Evolutionary conservation across 2,888 invertebrate species (phyloP).

Genomic region (Erannis defoliaria): DNA sequence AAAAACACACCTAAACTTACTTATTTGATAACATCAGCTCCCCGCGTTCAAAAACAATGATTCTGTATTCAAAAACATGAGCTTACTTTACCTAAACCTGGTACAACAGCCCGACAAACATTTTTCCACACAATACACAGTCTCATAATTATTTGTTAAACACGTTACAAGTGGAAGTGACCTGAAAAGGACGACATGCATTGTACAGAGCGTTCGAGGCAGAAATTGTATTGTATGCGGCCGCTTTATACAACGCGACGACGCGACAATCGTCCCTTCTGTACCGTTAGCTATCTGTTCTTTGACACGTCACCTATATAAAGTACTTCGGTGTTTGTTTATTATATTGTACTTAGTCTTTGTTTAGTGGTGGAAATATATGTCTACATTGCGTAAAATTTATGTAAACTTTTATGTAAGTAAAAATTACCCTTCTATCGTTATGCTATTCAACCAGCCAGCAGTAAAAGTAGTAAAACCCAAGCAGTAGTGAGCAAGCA

Average conservation of each 20-base stretch:
- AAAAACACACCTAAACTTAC: too few relatives aligned
- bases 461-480: too few relatives aligned
- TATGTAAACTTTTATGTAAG: too few relatives aligned
- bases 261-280: constrained; percentile 57
- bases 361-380: constrained; percentile 20
- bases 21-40: not conserved
- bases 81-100: constrained; percentile 1
- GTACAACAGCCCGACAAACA: constrained; percentile 48
- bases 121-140: constrained; percentile 61
- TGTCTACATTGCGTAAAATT: not conserved
- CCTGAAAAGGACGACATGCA: constrained; percentile 79
- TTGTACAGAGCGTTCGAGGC: constrained; percentile 72
- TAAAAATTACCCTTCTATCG: not conserved
- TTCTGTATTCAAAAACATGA: constrained; percentile 38
- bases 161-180: constrained; percentile 77
- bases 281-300: constrained; percentile 60
- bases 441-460: too few relatives aligned
- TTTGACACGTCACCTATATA: constrained; percentile 71
- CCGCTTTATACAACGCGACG: constrained; percentile 68
- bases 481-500: too few relatives aligned
- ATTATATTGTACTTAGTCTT: constrained; percentile 12
- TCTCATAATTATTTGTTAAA: constrained; percentile 74
- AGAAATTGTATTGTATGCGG: constrained; percentile 75
- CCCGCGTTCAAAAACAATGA: not conserved
- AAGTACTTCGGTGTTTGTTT: constrained; percentile 44